Base-by-base conservation (phyloP, 2,888 invertebrate species). In the Sericinus montela region DNA sequence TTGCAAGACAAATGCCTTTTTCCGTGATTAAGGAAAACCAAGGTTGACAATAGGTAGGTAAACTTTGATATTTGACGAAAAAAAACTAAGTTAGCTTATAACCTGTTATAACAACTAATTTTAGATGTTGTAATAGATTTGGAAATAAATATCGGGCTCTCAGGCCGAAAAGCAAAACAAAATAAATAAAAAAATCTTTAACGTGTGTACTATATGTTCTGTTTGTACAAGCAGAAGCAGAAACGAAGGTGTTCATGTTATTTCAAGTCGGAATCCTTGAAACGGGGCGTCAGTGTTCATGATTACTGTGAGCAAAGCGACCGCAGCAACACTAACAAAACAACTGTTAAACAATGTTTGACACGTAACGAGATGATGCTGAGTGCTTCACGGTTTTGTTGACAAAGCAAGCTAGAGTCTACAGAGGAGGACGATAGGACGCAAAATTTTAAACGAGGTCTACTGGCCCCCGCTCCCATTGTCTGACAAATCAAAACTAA, bases 401-500 rank as follows among this genome's bases (percentile, higher is more conserved):
- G 76, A 78, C 77, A 74, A 62, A 71, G 67, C 58, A 63, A 63
- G 65, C 60, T 62, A 64, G 32, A 65, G 57, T 67, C 70, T 65
- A 73, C 75, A 73, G 60, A 60, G 65, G 62, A 62, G 70, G 32
- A 66, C 72, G 71, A 72, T 69, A 71, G 73, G 51, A 71, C 72
- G 72, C 79, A 79, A 75, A 84, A 84, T 81, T 81, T 84, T 84
- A 84, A 83, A 77, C 72, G 71, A 7, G 65, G 66, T 69, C 67
- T 11, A 11, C 67, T 69, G 69, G 70, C 67, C 57, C 42, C 51
- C 45, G 45, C 42, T 49, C 57, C 59, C 65, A 69, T 72, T 72
- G 69, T 66, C 63, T 64, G 61, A 58, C 53, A 59, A 64, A 56
- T 63, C 74, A 70, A 75, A 79, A 75, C 76, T 80, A 40, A 48